Percentiles rank a stretch among this genome's conserved stretches.
Evolutionary conservation across 2,888 invertebrate genomes (phyloP).

Genomic region (Drosophila atripex): DNA sequence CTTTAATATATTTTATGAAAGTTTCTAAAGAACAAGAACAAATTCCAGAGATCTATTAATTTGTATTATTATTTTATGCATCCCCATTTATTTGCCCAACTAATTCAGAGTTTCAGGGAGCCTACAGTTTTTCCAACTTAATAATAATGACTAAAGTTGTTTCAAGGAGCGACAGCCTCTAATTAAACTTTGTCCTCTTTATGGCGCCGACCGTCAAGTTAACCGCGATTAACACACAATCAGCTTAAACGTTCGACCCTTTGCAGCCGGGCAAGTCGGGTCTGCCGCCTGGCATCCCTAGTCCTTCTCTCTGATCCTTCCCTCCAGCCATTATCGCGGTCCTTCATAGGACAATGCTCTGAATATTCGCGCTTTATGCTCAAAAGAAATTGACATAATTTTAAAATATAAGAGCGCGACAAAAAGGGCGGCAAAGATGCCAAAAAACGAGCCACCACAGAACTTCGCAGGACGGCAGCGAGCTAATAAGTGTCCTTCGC

Average conservation of each 20-base stretch:
- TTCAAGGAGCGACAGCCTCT: conserved; percentile 15
- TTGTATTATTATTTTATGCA: background rate
- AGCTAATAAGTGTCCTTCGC: conserved; percentile 58
- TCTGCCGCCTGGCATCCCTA: conserved; percentile 4
- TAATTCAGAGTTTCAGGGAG: background rate
- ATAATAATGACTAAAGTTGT: conserved; percentile 38
- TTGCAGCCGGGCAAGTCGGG: conserved; percentile 16
- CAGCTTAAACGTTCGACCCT: conserved; percentile 51
- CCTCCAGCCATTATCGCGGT: background rate
- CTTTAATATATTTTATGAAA: background rate
- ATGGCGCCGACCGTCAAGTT: conserved; percentile 36
- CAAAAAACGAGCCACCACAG: conserved; percentile 31
- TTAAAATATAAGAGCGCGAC: conserved; percentile 45
- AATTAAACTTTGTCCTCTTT: conserved; percentile 49
- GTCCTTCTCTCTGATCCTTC: background rate
- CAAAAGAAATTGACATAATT: conserved; percentile 63
- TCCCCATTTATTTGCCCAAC: background rate
- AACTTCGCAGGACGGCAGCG: conserved; percentile 27
- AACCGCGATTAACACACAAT: conserved; percentile 63
- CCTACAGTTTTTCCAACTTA: conserved; percentile 7
- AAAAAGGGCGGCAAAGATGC: conserved; percentile 22
- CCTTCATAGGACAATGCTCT: conserved; percentile 31
- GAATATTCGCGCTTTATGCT: conserved; percentile 39
- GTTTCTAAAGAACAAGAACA: background rate
- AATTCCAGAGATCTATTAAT: background rate